Evolutionary conservation across 1,140 invertebrate genomes (phyloP), one percentile per base, ranked within the genome.

Genomic region (Drosophila auraria): DNA sequence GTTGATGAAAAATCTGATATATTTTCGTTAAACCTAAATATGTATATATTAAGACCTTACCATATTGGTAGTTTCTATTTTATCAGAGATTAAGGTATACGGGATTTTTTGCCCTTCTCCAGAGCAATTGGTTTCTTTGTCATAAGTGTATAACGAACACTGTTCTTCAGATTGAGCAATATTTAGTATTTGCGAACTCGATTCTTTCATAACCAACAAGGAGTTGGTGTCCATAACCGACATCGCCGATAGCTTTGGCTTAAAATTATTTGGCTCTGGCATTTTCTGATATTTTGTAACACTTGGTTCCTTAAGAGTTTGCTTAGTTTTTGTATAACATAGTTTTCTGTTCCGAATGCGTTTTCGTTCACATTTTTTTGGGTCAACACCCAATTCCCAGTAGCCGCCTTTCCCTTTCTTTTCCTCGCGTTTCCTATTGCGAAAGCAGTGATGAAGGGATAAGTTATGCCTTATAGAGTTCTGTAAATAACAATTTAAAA

Each of bases 401-500:
- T 92, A 93, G 8, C 92, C 92, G 15, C 92, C 92, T 63, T 93
- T 93, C 1, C 92, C 92, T 36, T 91, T 56, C 53, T 56, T 93
- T 27, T 93, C 91, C 33, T 92, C 87, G 9, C 92, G 90, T 40
- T 91, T 93, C 11, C 84, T 82, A 27, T 92, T 93, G 7, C 90
- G 87, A 79, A 93, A 93, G 62, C 92, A 92, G n/a, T 87, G 86
- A 30, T 93, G 90, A 11, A 93, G 57, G 12, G 92, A 93, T 38
- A 93, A 69, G 54, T 93, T 93, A 53, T 93, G 92, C 14, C 92
- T 77, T 20, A 93, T 93, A 3, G 92, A 93, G 45, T 93, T 93
- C 92, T 93, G n/a, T 36, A 78, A 76, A 63, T 42, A 42, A 45
- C 25, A 58, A 44, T 59, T 20, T 11, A 45, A 9, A n/a, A 44